phyloP scores from a whole-genome alignment of 2,113 vertebrate species.

The Oreotrochilus melanogaster region DNA sequence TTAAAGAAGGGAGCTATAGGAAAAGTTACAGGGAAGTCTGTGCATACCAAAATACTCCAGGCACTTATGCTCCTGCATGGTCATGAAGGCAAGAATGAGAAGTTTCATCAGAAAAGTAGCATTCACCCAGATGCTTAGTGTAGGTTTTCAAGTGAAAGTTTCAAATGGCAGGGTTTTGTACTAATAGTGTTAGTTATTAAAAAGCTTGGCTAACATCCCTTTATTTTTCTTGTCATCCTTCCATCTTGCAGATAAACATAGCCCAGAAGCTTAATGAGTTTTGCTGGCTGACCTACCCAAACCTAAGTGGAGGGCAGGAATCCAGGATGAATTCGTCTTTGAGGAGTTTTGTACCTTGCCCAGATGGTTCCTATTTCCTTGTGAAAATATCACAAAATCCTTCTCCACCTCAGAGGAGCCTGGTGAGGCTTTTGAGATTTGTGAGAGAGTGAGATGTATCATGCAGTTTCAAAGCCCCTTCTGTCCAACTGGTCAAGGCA shows the following conservation, averaged over 20 bases:
- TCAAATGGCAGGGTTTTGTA: neutral
- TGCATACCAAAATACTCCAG: neutral
- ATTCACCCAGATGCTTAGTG: neutral
- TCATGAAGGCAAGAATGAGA: neutral
- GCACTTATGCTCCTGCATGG: neutral
- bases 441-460: no score
- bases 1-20: neutral
- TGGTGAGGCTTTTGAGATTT: neutral
- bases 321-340: neutral
- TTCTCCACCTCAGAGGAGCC: accelerated
- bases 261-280: neutral
- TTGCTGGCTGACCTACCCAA: neutral
- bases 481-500: neutral
- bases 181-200: neutral
- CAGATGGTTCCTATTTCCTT: neutral
- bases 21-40: neutral
- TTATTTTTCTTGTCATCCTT: neutral
- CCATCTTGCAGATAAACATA: neutral
- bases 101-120: neutral
- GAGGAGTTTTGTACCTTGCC: neutral
- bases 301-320: neutral
- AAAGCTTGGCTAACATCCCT: neutral
- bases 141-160: neutral
- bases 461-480: neutral
- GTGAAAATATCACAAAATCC: neutral